A percentile compares a stretch with the other conserved stretches of the same genome.
These are phyloP conservation scores for Grammomys dolichurus DNA, from an alignment of 2,113 vertebrate species.

Conservation along the genomic window DNA sequence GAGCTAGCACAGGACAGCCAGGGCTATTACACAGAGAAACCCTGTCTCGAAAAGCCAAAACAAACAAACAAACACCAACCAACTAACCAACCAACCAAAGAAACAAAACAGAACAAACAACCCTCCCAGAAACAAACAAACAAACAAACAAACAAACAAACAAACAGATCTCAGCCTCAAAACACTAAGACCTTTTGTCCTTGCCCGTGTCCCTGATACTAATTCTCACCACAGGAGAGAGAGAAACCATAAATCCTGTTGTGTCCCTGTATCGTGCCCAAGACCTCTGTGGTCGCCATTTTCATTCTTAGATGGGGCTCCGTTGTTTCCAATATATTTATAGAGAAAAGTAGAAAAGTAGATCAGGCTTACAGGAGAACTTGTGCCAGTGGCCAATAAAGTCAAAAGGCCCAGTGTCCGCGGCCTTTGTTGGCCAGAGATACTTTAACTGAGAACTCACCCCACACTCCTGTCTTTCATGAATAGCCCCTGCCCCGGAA, in stretches of 20 bases:
- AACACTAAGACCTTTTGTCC: neutral
- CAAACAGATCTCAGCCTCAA: neutral
- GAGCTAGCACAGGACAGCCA: too few species aligned
- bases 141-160: too few species aligned
- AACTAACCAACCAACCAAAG: too few species aligned
- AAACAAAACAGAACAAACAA: too few species aligned
- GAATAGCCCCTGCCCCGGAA: neutral
- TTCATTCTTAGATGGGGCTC: slow-evolving; percentile 17
- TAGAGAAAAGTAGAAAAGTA: neutral
- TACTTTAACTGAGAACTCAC: neutral
- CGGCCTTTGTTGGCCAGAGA: neutral
- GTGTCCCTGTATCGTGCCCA: neutral
- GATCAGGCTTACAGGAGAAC: neutral
- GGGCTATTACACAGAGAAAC: too few species aligned
- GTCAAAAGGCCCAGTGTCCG: neutral
- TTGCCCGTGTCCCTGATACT: neutral
- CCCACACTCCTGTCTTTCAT: neutral
- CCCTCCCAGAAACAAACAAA: too few species aligned
- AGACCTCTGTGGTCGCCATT: neutral
- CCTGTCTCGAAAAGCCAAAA: too few species aligned
- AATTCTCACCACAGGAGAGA: neutral
- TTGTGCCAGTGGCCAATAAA: slow-evolving; percentile 9
- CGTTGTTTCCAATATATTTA: neutral
- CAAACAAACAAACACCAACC: too few species aligned
- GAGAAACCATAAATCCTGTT: neutral